phyloP scores from a whole-genome alignment of 2,797 vertebrate genomes.

The Enteromius thamalakanensis region DNA sequence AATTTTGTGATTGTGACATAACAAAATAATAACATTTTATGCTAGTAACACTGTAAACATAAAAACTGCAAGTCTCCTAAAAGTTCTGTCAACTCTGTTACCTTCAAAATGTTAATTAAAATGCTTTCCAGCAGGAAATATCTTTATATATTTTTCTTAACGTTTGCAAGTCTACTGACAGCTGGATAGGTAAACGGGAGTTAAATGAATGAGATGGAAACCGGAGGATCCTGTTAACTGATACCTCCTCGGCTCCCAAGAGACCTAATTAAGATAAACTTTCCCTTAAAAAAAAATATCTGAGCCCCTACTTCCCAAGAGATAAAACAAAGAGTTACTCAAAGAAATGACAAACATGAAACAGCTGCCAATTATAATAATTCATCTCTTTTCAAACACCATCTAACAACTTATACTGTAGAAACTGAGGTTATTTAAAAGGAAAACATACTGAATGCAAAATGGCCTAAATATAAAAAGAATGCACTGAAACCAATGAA shows the following conservation, averaged over 20 bases:
- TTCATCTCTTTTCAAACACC: not conserved
- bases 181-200: conserved; percentile 33
- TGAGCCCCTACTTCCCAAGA: conserved; percentile 28
- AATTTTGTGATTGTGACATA: not conserved
- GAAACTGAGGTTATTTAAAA: not conserved
- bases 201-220: conserved; percentile 28
- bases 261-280: conserved; percentile 40
- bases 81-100: not conserved
- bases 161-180: not conserved
- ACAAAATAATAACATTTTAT: not conserved
- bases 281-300: not conserved
- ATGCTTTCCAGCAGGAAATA: not conserved
- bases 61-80: not conserved
- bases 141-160: not conserved
- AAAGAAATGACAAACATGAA: conserved; percentile 11
- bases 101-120: not conserved
- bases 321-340: conserved; percentile 27
- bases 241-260: conserved; percentile 12
- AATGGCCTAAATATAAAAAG: not conserved
- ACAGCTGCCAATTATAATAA: conserved; percentile 36
- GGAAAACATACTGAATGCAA: not conserved
- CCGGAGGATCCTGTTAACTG: conserved; percentile 21
- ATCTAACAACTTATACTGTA: not conserved
- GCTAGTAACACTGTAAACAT: not conserved
- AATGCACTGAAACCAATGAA: not conserved